A percentile compares a stretch with the other conserved stretches of the same genome.
These are phyloP conservation scores for Athene noctua DNA, from an alignment of 2,113 vertebrate species.

Conservation along the genomic window DNA sequence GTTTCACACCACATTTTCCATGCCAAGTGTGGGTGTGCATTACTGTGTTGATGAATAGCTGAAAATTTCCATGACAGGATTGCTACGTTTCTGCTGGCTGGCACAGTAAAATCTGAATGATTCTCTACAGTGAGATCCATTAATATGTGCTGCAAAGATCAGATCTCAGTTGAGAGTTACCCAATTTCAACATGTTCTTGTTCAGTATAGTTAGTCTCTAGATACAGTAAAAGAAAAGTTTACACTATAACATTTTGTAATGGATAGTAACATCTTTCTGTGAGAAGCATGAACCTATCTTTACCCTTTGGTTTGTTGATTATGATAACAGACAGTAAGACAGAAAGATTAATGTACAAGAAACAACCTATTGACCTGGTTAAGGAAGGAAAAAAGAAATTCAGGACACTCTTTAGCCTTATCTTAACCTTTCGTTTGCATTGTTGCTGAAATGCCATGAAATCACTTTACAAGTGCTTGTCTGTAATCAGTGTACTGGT, in stretches of 20 bases:
- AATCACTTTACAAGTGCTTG: not conserved
- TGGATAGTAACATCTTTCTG: not conserved
- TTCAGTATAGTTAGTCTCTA: not conserved
- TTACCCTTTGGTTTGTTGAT: not conserved
- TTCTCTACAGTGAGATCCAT: not conserved
- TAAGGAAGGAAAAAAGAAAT: not conserved
- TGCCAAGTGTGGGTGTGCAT: constrained; percentile 3
- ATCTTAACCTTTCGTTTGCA: not conserved
- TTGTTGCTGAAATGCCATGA: not conserved
- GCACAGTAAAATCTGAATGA: not conserved
- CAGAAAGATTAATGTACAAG: not conserved
- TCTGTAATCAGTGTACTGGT: not conserved
- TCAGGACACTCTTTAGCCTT: not conserved
- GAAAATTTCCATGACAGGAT: constrained; percentile 38
- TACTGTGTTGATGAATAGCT: constrained; percentile 24
- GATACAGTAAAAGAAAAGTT: not conserved
- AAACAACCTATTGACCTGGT: not conserved
- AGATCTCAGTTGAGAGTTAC: not conserved
- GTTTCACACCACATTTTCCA: constrained; percentile 47
- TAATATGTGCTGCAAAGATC: not conserved
- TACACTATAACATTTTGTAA: not conserved
- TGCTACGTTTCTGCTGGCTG: not conserved
- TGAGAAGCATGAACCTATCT: not conserved
- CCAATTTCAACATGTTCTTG: not conserved
- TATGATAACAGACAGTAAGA: not conserved